Evolutionary conservation across 2,888 invertebrate genomes (phyloP).

Genomic region (Rhagonycha lutea): DNA sequence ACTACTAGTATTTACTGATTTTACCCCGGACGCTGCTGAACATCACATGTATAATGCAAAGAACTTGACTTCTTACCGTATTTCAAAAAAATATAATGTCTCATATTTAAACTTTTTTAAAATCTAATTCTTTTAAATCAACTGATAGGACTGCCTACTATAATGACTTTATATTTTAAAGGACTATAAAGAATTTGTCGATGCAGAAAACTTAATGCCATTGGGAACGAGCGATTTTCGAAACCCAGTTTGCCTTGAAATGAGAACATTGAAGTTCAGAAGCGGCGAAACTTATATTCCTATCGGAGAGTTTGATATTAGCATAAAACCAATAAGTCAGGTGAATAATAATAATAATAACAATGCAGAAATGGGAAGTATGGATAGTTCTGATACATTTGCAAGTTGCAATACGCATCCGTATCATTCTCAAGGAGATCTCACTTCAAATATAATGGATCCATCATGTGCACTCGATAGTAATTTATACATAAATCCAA

Average conservation of each 20-base stretch:
- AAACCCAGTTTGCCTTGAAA: constrained; percentile 80
- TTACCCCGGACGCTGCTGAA: not conserved
- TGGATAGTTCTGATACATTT: constrained; percentile 89
- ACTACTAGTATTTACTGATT: too few species aligned
- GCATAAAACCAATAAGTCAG: constrained; percentile 26
- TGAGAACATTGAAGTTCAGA: constrained; percentile 69
- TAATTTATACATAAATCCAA: constrained; percentile 86
- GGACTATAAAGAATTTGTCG: constrained; percentile 90
- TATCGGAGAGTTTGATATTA: constrained; percentile 36
- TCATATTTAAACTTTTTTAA: not conserved
- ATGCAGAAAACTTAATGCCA: constrained; percentile 88
- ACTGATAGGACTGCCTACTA: not conserved
- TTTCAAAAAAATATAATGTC: not conserved
- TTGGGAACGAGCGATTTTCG: constrained; percentile 83
- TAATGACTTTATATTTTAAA: constrained; percentile 48
- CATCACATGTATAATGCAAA: not conserved
- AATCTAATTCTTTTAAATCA: not conserved
- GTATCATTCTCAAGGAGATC: constrained; percentile 74
- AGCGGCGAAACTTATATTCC: constrained; percentile 39
- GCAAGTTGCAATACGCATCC: constrained; percentile 96
- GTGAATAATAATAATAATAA: constrained; percentile 48
- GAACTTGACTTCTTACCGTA: not conserved
- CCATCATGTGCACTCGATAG: constrained; percentile 62
- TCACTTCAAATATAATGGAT: constrained; percentile 55
- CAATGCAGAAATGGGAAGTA: constrained; percentile 60